Base-by-base conservation (phyloP, 2,888 invertebrate genomes). In the Oscheius sp. region DNA sequence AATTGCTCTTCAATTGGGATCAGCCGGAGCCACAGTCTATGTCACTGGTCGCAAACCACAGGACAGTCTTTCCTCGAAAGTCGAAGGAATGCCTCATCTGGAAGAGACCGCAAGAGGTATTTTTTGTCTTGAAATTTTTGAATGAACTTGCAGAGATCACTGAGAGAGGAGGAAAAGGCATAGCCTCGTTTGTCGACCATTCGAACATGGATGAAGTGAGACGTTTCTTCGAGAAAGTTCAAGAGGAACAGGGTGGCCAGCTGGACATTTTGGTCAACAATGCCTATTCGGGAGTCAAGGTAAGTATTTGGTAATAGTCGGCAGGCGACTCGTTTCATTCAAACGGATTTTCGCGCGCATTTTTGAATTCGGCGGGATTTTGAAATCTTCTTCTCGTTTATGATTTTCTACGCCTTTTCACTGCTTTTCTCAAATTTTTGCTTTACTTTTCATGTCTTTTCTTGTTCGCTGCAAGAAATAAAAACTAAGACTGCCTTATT, bases 101-200 rank as follows among this genome's bases (percentile, higher is more conserved):
- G 84, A 87, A 60, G 74, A 85, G 57, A 84, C 85, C 1, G 86
- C 84, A 11, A 76, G 84, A 76, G 86, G 87, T 86, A 7, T 13
- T 48, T n/a, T 4, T 37, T 4, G 32, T 29, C 3, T 21, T 50
- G 33, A 32, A 58, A 2, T 3, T 21, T 42, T 2, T 2, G 21
- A 70, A 3, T 35, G 2, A 11, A 3, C 5, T 60, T 58, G 62
- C 35, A 73, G 81, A 81, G 35, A 78, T 81, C 29, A 81, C 75
- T 2, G 71, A 74, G 13, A 51, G 81, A 58, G 81, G 81, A 2
- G 81, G 81, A 33, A 75, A 70, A n/a, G 81, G 81, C 59, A 77
- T 81, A 55, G 78, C 78, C 2, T 10, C 60, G 42, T 81, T 62
- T 65, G 77, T 79, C 37, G 81, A 81, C 59, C 81, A 81, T 70